Conservation (phyloP, 2,888 invertebrate species). For the Amphipyra tragopoginis region DNA sequence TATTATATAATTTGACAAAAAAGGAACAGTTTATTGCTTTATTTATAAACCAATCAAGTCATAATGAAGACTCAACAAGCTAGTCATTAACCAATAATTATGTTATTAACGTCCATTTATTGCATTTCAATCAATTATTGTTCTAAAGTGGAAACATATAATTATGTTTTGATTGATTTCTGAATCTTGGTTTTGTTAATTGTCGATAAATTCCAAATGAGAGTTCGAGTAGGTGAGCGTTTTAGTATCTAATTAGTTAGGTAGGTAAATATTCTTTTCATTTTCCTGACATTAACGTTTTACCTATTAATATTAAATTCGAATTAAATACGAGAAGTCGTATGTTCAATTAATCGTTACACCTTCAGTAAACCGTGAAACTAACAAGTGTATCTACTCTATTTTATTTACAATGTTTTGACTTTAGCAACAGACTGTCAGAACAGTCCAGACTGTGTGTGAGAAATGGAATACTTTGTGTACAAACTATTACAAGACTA, state of each 20-base stretch:
- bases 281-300: no score
- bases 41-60: neutral
- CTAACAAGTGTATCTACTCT: conserved; percentile 1
- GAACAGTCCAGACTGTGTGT: no score
- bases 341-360: conserved; percentile 11
- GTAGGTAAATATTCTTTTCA: no score
- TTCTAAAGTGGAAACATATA: neutral
- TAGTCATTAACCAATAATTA: neutral
- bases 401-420: neutral
- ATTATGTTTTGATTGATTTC: neutral
- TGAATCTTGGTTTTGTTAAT: neutral
- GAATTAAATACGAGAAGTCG: neutral
- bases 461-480: no score
- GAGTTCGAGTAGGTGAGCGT: neutral
- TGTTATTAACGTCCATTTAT: conserved; percentile 1
- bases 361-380: conserved; percentile 5
- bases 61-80: neutral
- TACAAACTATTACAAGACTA: no score
- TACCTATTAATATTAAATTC: no score
- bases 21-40: neutral
- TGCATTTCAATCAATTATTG: neutral
- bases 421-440: neutral
- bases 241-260: neutral
- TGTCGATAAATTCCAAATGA: neutral
- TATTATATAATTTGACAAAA: conserved; percentile 1